Conservation (phyloP, 2,797 vertebrate species). For the Brotula barbata region DNA sequence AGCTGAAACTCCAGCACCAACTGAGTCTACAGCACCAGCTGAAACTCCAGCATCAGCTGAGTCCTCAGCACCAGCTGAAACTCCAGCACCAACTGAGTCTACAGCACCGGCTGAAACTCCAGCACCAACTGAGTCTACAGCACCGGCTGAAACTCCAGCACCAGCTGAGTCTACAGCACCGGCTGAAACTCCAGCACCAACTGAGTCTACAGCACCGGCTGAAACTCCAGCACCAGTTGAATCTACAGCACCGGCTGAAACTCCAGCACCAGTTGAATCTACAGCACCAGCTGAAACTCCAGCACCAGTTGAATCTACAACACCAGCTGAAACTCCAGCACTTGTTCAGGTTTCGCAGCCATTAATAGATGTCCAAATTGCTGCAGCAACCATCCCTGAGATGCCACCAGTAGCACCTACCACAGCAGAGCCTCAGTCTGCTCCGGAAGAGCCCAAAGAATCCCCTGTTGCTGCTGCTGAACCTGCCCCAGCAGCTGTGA, state of each 20-base stretch:
- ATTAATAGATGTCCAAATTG: conserved; percentile 58
- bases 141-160: background rate
- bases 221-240: conserved; percentile 10
- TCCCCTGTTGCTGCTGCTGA: conserved; percentile 9
- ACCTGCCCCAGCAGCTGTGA: conserved; percentile 3
- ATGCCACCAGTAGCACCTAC: conserved; percentile 40
- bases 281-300: background rate
- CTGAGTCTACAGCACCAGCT: background rate
- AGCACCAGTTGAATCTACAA: background rate
- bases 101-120: background rate
- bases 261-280: background rate
- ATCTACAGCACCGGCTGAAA: conserved; percentile 7
- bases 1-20: background rate
- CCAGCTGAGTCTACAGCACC: background rate
- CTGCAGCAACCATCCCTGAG: conserved; percentile 65
- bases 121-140: background rate
- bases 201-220: background rate
- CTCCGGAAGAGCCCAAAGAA: conserved; percentile 23
- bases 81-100: background rate
- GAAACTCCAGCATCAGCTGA: background rate
- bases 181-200: background rate
- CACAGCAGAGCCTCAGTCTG: conserved; percentile 28
- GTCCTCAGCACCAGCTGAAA: background rate
- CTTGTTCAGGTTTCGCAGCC: conserved; percentile 3
- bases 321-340: background rate